These are phyloP conservation scores for Sinosuthora webbiana DNA, from an alignment of 2,113 vertebrate species.

Conservation along the genomic window DNA sequence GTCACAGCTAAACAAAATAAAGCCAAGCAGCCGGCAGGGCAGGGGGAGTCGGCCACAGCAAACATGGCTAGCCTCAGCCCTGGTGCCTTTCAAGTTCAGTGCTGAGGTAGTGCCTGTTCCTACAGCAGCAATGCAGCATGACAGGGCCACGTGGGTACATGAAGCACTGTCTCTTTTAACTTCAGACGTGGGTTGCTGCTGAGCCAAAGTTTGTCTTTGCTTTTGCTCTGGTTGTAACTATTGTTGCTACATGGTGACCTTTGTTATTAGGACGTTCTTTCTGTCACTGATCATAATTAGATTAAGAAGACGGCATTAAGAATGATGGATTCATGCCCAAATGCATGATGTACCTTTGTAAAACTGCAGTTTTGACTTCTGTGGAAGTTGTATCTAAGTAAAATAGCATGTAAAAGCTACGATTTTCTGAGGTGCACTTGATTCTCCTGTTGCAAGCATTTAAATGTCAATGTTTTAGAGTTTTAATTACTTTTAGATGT, in stretches of 20 bases:
- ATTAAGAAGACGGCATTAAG: background rate
- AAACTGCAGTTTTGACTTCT: background rate
- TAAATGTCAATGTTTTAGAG: background rate
- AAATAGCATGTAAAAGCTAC: background rate
- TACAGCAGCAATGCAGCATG: background rate
- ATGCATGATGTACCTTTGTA: background rate
- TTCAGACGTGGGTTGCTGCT: accelerated
- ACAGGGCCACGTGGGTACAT: background rate
- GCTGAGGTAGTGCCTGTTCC: background rate
- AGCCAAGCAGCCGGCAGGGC: background rate
- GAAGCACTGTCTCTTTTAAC: background rate
- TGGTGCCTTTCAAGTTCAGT: background rate
- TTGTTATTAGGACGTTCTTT: background rate
- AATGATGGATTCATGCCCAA: background rate
- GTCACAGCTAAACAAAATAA: background rate
- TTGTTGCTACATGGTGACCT: background rate
- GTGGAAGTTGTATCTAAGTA: background rate
- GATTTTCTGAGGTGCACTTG: background rate
- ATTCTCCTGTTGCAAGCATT: background rate
- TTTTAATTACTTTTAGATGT: background rate
- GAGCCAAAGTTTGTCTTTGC: background rate
- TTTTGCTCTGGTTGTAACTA: background rate
- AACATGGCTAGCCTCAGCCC: background rate
- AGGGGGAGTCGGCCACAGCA: background rate
- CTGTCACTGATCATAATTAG: background rate